Evolutionary conservation across 2,888 invertebrate genomes (phyloP).

Genomic region (Octonoba sinensis): DNA sequence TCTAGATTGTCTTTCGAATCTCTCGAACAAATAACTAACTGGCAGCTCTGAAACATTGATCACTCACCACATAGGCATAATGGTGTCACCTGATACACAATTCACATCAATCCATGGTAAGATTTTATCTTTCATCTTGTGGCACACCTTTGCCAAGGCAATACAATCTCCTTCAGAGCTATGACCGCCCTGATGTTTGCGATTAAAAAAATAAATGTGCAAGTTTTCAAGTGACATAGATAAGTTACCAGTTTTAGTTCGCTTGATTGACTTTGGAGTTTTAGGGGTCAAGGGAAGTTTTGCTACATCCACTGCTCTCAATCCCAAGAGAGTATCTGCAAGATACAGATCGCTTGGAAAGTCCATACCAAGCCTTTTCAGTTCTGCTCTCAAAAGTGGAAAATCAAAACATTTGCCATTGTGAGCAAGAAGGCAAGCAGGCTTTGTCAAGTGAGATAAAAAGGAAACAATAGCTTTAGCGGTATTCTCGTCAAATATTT

Average conservation of each 20-base stretch:
- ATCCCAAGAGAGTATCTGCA: constrained; percentile 48
- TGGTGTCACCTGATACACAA: constrained; percentile 8
- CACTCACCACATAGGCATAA: constrained; percentile 43
- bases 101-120: constrained; percentile 53
- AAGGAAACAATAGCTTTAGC: constrained; percentile 77
- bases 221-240: constrained; percentile 37
- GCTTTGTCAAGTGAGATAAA: constrained; percentile 76
- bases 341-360: constrained; percentile 28
- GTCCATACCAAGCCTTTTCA: constrained; percentile 71
- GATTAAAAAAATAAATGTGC: constrained; percentile 30
- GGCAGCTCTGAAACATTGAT: too few relatives aligned
- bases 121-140: constrained; percentile 27
- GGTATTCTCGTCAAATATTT: constrained; percentile 76
- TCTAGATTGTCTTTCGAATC: too few relatives aligned
- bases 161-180: constrained; percentile 57
- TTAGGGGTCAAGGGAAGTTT: constrained; percentile 26
- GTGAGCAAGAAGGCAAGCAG: constrained; percentile 85
- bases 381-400: constrained; percentile 79
- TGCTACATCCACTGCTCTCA: constrained; percentile 25
- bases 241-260: constrained; percentile 1
- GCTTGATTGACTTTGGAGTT: constrained; percentile 18
- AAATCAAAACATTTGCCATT: constrained; percentile 85
- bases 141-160: constrained; percentile 44
- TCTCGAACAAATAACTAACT: too few relatives aligned
- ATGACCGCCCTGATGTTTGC: constrained; percentile 27